Percentiles rank a stretch among this genome's conserved stretches.
Conservation (phyloP, 2,888 invertebrate species). For the Leistus spinibarbis region DNA sequence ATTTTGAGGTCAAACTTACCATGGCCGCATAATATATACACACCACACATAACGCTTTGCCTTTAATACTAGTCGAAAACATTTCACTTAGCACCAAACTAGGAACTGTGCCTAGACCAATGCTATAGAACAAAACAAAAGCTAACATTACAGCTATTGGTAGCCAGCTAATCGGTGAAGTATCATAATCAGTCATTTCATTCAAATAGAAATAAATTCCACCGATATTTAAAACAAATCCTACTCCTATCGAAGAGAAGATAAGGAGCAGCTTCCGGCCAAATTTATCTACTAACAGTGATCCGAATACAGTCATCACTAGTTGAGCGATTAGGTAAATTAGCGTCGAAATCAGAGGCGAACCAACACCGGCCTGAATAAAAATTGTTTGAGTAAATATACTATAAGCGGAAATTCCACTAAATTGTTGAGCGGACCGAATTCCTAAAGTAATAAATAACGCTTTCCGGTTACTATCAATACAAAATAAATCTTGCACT, state of each 20-base stretch:
- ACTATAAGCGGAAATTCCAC: conserved; percentile 48
- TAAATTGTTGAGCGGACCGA: conserved; percentile 48
- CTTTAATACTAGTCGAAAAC: conserved; percentile 50
- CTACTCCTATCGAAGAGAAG: conserved; percentile 57
- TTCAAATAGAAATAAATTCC: conserved; percentile 50
- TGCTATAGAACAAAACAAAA: conserved; percentile 43
- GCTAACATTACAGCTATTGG: conserved; percentile 45
- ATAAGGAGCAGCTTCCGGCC: conserved; percentile 58
- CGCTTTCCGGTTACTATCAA: conserved; percentile 65
- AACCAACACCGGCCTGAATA: conserved; percentile 48
- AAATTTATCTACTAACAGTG: conserved; percentile 50
- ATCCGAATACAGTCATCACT: conserved; percentile 47
- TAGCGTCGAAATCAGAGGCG: conserved; percentile 53
- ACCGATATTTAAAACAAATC: conserved; percentile 32
- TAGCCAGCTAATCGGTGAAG: conserved; percentile 44
- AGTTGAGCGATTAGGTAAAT: conserved; percentile 57
- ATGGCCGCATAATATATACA: conserved; percentile 45
- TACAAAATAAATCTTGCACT: conserved; percentile 62
- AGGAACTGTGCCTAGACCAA: conserved; percentile 47
- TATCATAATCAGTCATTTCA: conserved; percentile 43
- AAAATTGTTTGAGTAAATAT: conserved; percentile 51
- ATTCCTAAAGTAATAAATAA: conserved; percentile 65
- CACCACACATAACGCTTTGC: conserved; percentile 46
- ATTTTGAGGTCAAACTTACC: conserved; percentile 46
- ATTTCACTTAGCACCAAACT: conserved; percentile 49